Base-by-base conservation (phyloP, 2,797 vertebrate genomes). In the Notolabrus celidotus region DNA sequence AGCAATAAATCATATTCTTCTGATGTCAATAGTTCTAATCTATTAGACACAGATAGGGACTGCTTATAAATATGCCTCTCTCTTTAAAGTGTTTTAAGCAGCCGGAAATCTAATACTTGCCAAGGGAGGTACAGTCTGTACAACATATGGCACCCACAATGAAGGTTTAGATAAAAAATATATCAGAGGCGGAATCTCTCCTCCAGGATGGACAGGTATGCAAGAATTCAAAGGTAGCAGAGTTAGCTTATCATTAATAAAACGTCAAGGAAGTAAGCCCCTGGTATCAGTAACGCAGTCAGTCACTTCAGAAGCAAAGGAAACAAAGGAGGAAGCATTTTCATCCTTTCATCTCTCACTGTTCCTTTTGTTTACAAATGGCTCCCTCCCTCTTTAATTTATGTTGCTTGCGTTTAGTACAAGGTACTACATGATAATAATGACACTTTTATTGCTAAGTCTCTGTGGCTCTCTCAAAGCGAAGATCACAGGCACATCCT, bases 381-480 rank as follows among this genome's bases (percentile, higher is more conserved):
- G 65, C 86, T 72, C 59, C 72, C 64, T 53, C 62, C 67, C 71
- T 67, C 49, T 84, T 20, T 90, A 77, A 91, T 92, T 90, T 79
- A 75, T 76, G 77, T 66, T 66, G 82, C 90, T 89, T 90, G 82
- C 86, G 89, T 91, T 87, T 85, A 83, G 71, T 22, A 50, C 61
- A 49, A 69, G 73, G 84, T 85, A 65, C 72, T 34, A 72, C 74
- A 46, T 59, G 77, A 80, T 86, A 83, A 86, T 89, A 83, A 88
- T 84, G 77, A 82, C 83, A 29, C 70, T 84, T 91, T 88, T 86
- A 88, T 88, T 86, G 83, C 80, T 63, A 45, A 80, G 85, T 82
- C 82, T 87, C 77, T 67, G 71, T 67, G 80, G 85, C 63, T 82
- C 63, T 73, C 83, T 83, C 61, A 83, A 86, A 85, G 84, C 31